Evolutionary conservation across 2,888 invertebrate genomes (phyloP).

Genomic region (Dioctria linearis): DNA sequence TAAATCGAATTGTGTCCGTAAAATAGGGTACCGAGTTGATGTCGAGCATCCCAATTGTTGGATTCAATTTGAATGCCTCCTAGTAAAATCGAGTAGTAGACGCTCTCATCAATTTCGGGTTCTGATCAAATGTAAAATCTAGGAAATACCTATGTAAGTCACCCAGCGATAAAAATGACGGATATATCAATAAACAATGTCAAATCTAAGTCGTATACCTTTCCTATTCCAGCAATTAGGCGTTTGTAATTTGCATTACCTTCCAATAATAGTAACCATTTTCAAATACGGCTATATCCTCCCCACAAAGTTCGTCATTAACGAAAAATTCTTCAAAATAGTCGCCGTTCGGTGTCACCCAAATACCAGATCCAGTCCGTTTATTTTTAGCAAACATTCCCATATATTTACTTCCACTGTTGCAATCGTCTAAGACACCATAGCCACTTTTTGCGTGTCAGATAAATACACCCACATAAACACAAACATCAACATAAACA

Average conservation of each 20-base stretch:
- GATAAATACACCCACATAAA: no score
- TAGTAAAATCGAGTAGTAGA: conserved; percentile 85
- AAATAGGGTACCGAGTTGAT: conserved; percentile 92
- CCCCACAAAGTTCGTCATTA: no score
- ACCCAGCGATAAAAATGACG: conserved; percentile 89
- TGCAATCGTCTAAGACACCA: no score
- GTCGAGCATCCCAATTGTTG: conserved; percentile 90
- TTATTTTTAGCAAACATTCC: no score
- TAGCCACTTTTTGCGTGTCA: no score
- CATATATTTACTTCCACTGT: no score
- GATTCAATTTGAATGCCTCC: conserved; percentile 84
- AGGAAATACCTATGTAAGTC: conserved; percentile 87
- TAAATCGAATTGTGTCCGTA: conserved; percentile 85
- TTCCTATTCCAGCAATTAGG: conserved; percentile 84
- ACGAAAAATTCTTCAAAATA: no score
- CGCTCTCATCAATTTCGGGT: conserved; percentile 64
- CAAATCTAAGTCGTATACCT: conserved; percentile 81
- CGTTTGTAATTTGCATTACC: conserved; percentile 94
- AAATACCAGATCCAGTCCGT: no score
- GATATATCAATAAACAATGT: conserved; percentile 85
- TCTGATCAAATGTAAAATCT: conserved; percentile 70
- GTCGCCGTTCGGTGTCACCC: no score
- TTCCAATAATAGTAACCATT: no score
- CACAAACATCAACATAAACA: no score
- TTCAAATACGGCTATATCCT: no score